Base-by-base conservation (phyloP, 2,888 invertebrate genomes). In the Eurytoma adleriae region DNA sequence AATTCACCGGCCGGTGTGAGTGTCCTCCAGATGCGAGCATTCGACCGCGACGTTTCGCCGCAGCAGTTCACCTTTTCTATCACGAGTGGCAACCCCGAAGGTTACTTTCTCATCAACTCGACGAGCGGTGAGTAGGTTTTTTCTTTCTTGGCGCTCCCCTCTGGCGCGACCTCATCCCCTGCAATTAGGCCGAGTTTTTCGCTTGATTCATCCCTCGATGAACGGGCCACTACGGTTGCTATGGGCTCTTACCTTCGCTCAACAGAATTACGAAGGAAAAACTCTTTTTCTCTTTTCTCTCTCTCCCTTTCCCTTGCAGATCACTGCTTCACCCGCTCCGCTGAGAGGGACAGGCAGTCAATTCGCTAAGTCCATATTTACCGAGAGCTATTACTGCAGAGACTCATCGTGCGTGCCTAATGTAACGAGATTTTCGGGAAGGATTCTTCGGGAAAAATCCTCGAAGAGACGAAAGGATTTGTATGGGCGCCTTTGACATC, bases 51-150 rank as follows among this genome's bases (percentile, higher is more conserved):
- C 92, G 93, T 93, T 82, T 90, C 91, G 67, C 92, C 92, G 85
- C 94, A 94, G 87, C 92, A 91, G 85, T 93, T 96, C 86, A 93
- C 94, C 71, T 99, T 95, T 92, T 93, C 94, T 88, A 98, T 99
- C 90, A 95, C 95, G 67, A 95, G 96, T 78, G 98, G 98, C 85
- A 97, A 98, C 92, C 96, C 97, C 1, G 96, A 97, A 90, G 96
- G 96, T 66, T 96, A 96, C 88, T 99, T 99, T 91, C 93, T 94
- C 84, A 96, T 99, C 86, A 96, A 98, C 91, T 93, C 94, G 52
- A 92, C 93, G 50, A 95, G 96, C 86, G 98, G 98, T 97, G 91
- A 92, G 85, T 82, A 69, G 5, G 50, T 13, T 18, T 30, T 10
- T 54, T 24, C 24, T 24, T 24, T 24, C 24, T 24, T 24, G 24